These are phyloP conservation scores for Cyrtonyx montezumae DNA, from an alignment of 2,113 vertebrate species.

Conservation along the genomic window DNA sequence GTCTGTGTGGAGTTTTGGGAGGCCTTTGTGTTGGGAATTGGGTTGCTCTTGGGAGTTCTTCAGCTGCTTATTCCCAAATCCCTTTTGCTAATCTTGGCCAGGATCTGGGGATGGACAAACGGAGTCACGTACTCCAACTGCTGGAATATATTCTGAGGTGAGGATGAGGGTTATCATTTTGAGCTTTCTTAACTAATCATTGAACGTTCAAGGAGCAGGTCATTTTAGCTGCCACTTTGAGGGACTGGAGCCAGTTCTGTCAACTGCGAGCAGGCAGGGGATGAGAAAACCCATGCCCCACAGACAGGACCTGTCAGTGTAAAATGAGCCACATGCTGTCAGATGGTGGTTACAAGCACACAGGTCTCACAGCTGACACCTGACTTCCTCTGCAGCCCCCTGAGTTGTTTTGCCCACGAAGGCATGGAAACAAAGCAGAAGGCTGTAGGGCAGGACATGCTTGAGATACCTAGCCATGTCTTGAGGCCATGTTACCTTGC, in stretches of 20 bases:
- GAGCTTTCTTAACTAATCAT: not conserved
- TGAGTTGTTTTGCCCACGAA: not conserved
- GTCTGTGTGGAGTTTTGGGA: not conserved
- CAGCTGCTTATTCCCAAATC: not conserved
- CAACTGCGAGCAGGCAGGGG: not conserved
- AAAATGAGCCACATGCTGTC: not conserved
- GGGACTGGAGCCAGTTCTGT: not conserved
- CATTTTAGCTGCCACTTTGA: not conserved
- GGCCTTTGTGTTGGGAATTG: not conserved
- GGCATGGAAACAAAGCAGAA: not conserved
- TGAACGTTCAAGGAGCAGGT: not conserved
- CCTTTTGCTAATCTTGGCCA: not conserved
- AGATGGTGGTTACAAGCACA: not conserved
- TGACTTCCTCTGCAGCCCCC: not conserved
- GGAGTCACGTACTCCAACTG: not conserved
- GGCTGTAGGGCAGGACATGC: not conserved
- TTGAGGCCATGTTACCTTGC: not conserved
- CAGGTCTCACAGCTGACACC: not conserved
- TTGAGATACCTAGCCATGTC: rapidly evolving
- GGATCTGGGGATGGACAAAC: not conserved
- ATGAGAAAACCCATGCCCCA: rapidly evolving
- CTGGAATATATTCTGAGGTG: not conserved
- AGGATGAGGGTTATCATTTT: not conserved
- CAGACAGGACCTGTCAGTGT: not conserved
- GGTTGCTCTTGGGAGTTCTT: not conserved